Evolutionary conservation across 2,888 invertebrate genomes (phyloP).

Genomic region (Cephus pygmeus): DNA sequence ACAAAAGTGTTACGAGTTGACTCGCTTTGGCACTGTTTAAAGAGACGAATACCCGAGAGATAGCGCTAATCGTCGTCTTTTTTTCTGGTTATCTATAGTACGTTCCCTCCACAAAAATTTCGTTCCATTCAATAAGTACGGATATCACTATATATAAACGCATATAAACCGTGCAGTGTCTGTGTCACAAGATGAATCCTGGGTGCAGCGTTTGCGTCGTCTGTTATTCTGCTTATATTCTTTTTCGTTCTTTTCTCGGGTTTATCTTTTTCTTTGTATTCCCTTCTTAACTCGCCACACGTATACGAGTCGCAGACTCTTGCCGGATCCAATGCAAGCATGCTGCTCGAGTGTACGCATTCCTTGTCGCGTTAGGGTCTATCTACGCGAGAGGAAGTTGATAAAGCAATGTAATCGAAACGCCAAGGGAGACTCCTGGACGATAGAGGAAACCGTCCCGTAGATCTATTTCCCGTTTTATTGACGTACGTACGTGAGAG

Average conservation of each 20-base stretch:
- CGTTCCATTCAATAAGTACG: neutral
- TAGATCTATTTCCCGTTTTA: neutral
- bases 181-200: neutral
- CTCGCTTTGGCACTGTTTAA: neutral
- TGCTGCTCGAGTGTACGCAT: neutral
- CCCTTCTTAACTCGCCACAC: neutral
- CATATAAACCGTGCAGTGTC: neutral
- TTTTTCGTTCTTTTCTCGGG: neutral
- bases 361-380: conserved; percentile 4
- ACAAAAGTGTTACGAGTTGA: neutral
- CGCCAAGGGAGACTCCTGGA: neutral
- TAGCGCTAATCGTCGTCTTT: neutral
- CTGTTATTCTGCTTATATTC: neutral
- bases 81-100: neutral
- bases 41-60: neutral
- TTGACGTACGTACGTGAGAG: neutral
- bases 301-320: neutral
- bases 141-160: neutral
- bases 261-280: no score
- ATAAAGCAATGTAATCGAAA: conserved; percentile 10
- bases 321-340: neutral
- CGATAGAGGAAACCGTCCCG: neutral
- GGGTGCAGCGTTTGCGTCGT: neutral
- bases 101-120: neutral
- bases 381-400: conserved; percentile 8